Evolutionary conservation across 1,140 invertebrate species (phyloP).

Genomic region (Trichogramma pretiosum): DNA sequence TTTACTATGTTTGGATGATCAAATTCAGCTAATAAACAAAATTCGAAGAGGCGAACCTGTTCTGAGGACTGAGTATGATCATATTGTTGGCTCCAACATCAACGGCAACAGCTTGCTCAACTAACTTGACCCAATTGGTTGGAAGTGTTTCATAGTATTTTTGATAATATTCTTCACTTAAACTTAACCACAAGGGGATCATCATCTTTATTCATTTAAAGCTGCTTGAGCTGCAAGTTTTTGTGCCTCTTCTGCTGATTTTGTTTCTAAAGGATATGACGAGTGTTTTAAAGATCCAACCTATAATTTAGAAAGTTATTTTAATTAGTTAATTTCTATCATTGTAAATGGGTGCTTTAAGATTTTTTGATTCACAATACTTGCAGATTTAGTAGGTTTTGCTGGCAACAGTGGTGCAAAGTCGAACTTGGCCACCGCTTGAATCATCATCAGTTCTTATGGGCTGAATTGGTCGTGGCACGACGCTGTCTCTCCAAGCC

Average conservation of each 20-base stretch:
- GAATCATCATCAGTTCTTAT: no score
- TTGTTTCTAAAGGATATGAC: constrained; percentile 53
- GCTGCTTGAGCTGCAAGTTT: constrained; percentile 48
- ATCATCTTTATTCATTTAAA: constrained; percentile 38
- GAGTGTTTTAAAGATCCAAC: constrained; percentile 42
- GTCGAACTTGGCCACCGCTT: no score
- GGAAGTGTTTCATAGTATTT: constrained; percentile 49
- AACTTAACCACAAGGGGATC: constrained; percentile 27
- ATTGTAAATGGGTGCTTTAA: constrained; percentile 25
- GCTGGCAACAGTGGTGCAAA: no score
- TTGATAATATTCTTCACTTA: constrained; percentile 39
- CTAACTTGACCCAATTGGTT: constrained; percentile 44
- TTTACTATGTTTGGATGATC: constrained; percentile 91
- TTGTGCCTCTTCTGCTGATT: constrained; percentile 44
- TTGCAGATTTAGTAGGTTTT: no score
- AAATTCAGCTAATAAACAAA: constrained; percentile 84
- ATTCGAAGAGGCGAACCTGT: constrained; percentile 50
- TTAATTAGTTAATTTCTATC: constrained; percentile 10
- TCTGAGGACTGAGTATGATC: constrained; percentile 36
- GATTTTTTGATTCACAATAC: constrained; percentile 11
- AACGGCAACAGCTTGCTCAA: constrained; percentile 42
- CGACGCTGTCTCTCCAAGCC: no score
- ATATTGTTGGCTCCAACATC: constrained; percentile 45
- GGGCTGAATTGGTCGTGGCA: no score
- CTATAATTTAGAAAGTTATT: constrained; percentile 26